Conservation (phyloP, 1,140 invertebrate genomes). For the Penaeus vannamei region DNA sequence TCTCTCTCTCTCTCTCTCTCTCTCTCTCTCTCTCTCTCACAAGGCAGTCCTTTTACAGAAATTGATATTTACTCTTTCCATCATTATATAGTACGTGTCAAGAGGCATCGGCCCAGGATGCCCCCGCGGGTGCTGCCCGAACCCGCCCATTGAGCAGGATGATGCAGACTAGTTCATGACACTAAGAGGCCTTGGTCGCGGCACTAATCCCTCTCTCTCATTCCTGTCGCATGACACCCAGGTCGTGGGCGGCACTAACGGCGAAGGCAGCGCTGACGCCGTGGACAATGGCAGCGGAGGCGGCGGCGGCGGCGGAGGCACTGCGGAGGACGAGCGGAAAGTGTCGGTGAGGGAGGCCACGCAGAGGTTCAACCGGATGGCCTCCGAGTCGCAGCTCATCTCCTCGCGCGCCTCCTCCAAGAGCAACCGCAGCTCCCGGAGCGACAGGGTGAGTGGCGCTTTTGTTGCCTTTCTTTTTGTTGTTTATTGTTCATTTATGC, state of each 20-base stretch:
- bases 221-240: constrained; percentile 26
- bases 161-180: too few species aligned
- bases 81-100: too few species aligned
- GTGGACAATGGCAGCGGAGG: constrained; percentile 42
- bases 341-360: constrained; percentile 92
- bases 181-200: too few species aligned
- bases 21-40: too few species aligned
- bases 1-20: too few species aligned
- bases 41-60: too few species aligned
- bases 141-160: too few species aligned
- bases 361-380: constrained; percentile 92
- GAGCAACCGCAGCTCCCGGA: constrained; percentile 65
- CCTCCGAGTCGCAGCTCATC: constrained; percentile 76
- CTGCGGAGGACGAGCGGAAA: constrained; percentile 71
- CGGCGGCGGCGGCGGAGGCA: constrained; percentile 38
- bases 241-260: constrained; percentile 45
- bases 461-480: constrained; percentile 37
- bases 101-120: too few species aligned
- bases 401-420: constrained; percentile 57
- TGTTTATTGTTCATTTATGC: not conserved
- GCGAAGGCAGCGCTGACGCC: constrained; percentile 50
- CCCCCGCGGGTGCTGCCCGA: too few species aligned
- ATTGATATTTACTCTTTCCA: too few species aligned
- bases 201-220: not conserved
- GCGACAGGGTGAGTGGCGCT: constrained; percentile 57